Evolutionary conservation across 2,113 vertebrate genomes (phyloP).

Genomic region (Tricholaema leucomelas): DNA sequence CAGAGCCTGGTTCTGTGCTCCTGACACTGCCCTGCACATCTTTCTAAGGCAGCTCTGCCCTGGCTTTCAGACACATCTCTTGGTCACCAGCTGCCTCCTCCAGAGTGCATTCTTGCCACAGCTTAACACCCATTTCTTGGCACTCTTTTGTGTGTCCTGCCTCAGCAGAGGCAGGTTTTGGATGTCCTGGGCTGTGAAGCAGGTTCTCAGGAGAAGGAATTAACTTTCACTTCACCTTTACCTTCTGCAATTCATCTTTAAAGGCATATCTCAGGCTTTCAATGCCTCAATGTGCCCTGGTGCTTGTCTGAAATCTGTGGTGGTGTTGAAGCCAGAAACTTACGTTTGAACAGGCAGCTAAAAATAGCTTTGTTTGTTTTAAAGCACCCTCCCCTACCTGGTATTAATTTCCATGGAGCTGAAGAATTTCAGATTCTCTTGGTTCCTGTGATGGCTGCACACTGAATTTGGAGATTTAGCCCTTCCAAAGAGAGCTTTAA

Average conservation of each 20-base stretch:
- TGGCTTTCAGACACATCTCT: background rate
- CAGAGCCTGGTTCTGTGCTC: too few species aligned
- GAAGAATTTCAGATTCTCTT: slow-evolving; percentile 18
- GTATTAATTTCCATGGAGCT: slow-evolving; percentile 69
- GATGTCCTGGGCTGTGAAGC: background rate
- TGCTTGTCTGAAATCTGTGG: background rate
- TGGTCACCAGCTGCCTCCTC: background rate
- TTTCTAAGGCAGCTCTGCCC: background rate
- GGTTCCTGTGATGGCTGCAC: slow-evolving; percentile 6
- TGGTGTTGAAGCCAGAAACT: background rate
- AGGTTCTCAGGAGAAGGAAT: background rate
- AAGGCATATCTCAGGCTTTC: background rate
- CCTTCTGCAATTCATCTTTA: background rate
- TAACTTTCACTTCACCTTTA: background rate
- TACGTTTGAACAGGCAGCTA: background rate
- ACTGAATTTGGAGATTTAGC: background rate
- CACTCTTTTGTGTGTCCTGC: background rate
- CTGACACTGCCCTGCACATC: too few species aligned
- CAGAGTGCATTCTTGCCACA: fast-evolving
- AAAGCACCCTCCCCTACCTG: slow-evolving; percentile 7
- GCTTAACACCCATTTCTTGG: background rate
- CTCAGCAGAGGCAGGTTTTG: background rate
- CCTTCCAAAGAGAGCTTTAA: background rate
- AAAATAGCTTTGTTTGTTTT: slow-evolving; percentile 28
- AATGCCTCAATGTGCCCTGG: background rate